These are phyloP conservation scores for Anguilla rostrata DNA, from an alignment of 2,113 vertebrate species.

Conservation along the genomic window DNA sequence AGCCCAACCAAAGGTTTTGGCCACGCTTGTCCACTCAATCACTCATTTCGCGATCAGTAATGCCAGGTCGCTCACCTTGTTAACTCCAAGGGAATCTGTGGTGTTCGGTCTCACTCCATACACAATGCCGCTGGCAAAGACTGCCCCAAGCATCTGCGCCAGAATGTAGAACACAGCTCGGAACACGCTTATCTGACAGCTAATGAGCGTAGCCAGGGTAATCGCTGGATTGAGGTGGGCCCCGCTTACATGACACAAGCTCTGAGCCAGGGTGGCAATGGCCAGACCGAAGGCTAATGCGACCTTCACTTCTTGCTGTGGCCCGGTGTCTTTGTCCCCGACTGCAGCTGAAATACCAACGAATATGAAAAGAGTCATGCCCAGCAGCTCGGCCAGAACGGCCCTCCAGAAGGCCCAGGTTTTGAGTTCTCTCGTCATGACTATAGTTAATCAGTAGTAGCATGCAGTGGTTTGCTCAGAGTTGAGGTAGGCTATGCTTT, in stretches of 20 bases:
- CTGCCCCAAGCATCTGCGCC: constrained; percentile 76
- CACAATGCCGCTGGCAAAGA: constrained; percentile 74
- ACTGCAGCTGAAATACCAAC: constrained; percentile 73
- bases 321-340: constrained; percentile 59
- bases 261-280: constrained; percentile 74
- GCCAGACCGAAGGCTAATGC: constrained; percentile 80
- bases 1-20: no score
- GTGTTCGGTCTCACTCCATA: constrained; percentile 61
- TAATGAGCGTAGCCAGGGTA: constrained; percentile 76
- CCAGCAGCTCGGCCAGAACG: constrained; percentile 74
- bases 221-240: constrained; percentile 80
- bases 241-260: constrained; percentile 78
- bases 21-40: neutral
- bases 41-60: constrained; percentile 61
- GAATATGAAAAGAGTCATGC: constrained; percentile 79
- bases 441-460: neutral
- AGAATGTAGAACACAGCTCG: constrained; percentile 75
- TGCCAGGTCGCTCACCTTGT: constrained; percentile 71
- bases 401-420: constrained; percentile 78
- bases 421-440: constrained; percentile 77
- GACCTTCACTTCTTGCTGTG: constrained; percentile 79
- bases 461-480: neutral
- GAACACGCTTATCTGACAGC: constrained; percentile 79
- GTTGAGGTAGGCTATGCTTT: neutral
- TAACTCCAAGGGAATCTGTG: constrained; percentile 70